These are phyloP conservation scores for Australoheros facetus DNA, from an alignment of 2,797 vertebrate species.

Conservation along the genomic window DNA sequence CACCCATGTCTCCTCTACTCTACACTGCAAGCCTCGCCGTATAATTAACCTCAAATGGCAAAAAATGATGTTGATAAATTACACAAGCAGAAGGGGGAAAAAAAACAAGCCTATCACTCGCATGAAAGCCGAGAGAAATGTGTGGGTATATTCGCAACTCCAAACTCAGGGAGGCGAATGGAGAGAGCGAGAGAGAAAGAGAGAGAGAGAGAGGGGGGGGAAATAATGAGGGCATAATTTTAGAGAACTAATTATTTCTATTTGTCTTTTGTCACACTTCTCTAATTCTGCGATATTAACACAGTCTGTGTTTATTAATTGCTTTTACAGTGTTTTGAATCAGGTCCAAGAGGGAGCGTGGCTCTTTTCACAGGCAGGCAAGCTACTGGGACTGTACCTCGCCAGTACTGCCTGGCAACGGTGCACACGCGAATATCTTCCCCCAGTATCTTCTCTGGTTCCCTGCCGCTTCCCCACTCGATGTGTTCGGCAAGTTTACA, in stretches of 20 bases:
- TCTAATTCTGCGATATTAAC: conserved; percentile 99
- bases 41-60: conserved; percentile 85
- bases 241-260: conserved; percentile 99
- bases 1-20: conserved; percentile 79
- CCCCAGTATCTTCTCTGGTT: conserved; percentile 86
- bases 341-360: conserved; percentile 95
- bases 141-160: conserved; percentile 82
- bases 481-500: conserved; percentile 95
- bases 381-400: conserved; percentile 89
- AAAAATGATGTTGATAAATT: conserved; percentile 85
- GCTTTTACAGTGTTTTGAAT: conserved; percentile 99
- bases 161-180: conserved; percentile 62
- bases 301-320: conserved; percentile 99
- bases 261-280: conserved; percentile 99
- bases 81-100: conserved; percentile 71
- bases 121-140: conserved; percentile 82
- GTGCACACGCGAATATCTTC: conserved; percentile 71
- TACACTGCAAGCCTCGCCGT: conserved; percentile 73
- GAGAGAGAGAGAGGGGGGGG: conserved; percentile 62
- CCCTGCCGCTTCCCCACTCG: conserved; percentile 85
- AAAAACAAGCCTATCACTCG: conserved; percentile 75
- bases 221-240: conserved; percentile 99
- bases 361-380: conserved; percentile 91
- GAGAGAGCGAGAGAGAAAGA: conserved; percentile 16
- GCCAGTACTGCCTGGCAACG: conserved; percentile 88